Base-by-base conservation (phyloP, 1,140 invertebrate species). In the Kradibia gibbosae region DNA sequence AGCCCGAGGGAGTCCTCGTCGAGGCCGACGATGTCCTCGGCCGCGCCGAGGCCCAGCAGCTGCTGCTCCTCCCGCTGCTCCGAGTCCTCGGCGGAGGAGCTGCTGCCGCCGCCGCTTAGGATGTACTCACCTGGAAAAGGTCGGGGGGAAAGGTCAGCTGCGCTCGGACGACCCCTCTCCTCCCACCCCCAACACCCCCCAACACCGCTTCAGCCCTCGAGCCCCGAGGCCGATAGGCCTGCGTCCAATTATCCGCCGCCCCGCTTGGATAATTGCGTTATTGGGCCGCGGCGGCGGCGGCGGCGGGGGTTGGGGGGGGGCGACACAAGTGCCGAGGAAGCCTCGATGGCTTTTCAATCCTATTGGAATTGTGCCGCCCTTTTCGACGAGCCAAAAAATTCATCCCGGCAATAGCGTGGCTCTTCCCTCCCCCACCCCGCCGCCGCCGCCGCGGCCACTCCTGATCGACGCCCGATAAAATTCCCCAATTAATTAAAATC, bases 1-100 rank as follows among this genome's bases (percentile, higher is more conserved):
- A 91, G 83, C 74, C 88, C 89, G 45, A 91, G 83, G 42, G 91
- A 90, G 81, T 91, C 88, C 72, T 91, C 88, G 53, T 84, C 84
- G 8, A 91, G 84, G 77, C 86, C 88, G 3, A 87, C 89, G 67
- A 91, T 80, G n/a, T 81, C 71, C 13, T 87, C 86, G 5, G 88
- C 86, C 79, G 88, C 86, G 60, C 88, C 85, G n/a, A 91, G 86
- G 45, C 85, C 83, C 85, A 77, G 78, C 34, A 53, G 31, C 4
- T 70, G 60, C 1, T 5, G 22, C 82, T 80, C 75, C 81, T 86
- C 53, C 82, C 86, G 67, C 82, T 34, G 48, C 28, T 53, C 71
- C 28, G 28, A 31, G n/a, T 53, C 48, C 36, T 48, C 60, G 1
- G 57, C 31, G 3, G 74, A 20, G 0, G 57, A 67, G 72, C 65